phyloP scores from a whole-genome alignment of 2,888 invertebrate species.

The Pomacea canaliculata region DNA sequence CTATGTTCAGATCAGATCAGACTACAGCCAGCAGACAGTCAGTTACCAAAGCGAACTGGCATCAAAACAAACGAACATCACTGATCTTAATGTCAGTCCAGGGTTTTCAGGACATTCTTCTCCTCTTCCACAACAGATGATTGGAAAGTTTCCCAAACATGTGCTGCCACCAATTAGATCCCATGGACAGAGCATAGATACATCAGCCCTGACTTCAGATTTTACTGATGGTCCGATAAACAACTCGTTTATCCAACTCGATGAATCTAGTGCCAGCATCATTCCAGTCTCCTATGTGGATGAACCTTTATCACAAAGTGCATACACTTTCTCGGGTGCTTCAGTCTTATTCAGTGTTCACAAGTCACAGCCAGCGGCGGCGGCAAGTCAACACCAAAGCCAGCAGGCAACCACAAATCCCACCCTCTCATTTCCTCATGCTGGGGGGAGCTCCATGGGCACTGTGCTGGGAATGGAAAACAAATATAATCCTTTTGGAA shows the following conservation, averaged over 20 bases:
- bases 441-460: too few relatives aligned
- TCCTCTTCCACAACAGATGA: slow-evolving; percentile 13
- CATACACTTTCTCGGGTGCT: slow-evolving; percentile 1
- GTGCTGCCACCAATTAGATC: slow-evolving; percentile 31
- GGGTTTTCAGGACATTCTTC: slow-evolving; percentile 11
- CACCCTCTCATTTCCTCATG: not conserved
- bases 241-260: not conserved
- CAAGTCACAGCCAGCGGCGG: not conserved
- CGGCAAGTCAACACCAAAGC: not conserved
- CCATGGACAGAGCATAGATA: slow-evolving; percentile 6
- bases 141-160: slow-evolving; percentile 28
- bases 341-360: not conserved
- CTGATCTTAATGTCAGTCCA: not conserved
- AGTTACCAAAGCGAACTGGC: slow-evolving; percentile 16
- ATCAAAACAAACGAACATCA: not conserved
- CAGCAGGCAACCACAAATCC: not conserved
- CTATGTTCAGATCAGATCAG: slow-evolving; percentile 34
- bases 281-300: not conserved
- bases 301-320: slow-evolving; percentile 15
- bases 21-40: slow-evolving; percentile 24
- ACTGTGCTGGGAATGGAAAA: not conserved
- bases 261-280: not conserved
- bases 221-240: not conserved
- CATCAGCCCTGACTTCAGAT: not conserved
- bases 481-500: slow-evolving; percentile 11